phyloP scores from a whole-genome alignment of 2,888 invertebrate genomes.

The Eupithecia exiguata region DNA sequence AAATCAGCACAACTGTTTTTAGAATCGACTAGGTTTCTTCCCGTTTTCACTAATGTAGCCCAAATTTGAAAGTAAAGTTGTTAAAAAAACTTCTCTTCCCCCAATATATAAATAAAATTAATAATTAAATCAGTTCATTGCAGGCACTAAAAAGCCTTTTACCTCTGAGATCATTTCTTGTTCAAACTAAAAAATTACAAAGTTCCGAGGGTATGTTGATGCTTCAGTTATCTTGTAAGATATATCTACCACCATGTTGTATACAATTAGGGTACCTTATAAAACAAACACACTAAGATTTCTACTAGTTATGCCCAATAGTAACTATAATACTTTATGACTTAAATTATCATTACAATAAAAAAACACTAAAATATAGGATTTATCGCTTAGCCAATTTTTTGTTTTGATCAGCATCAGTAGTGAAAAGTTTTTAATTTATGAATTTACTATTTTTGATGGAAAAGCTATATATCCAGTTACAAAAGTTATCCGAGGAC shows the following conservation, averaged over 20 bases:
- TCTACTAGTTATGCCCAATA: too few relatives aligned
- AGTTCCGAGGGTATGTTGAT: not conserved
- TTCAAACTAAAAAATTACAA: not conserved
- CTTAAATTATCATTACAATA: not conserved
- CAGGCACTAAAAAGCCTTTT: not conserved
- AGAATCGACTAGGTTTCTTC: conserved; percentile 20
- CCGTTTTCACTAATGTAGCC: not conserved
- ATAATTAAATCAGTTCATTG: too few relatives aligned
- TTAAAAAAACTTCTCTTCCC: too few relatives aligned
- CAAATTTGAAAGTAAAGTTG: not conserved
- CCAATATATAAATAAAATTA: too few relatives aligned
- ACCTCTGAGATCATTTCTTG: not conserved
- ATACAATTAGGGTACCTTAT: too few relatives aligned
- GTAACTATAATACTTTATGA: too few relatives aligned
- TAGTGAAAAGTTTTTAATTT: not conserved
- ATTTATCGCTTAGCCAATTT: not conserved
- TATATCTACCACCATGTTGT: too few relatives aligned
- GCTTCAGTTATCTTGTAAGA: not conserved
- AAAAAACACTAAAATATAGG: not conserved
- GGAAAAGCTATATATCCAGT: not conserved
- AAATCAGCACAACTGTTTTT: conserved; percentile 52
- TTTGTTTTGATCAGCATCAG: not conserved
- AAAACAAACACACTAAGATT: too few relatives aligned
- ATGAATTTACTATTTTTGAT: not conserved
- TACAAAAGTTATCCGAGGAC: not conserved